phyloP scores from a whole-genome alignment of 2,888 invertebrate species.

The Gari tellinella region DNA sequence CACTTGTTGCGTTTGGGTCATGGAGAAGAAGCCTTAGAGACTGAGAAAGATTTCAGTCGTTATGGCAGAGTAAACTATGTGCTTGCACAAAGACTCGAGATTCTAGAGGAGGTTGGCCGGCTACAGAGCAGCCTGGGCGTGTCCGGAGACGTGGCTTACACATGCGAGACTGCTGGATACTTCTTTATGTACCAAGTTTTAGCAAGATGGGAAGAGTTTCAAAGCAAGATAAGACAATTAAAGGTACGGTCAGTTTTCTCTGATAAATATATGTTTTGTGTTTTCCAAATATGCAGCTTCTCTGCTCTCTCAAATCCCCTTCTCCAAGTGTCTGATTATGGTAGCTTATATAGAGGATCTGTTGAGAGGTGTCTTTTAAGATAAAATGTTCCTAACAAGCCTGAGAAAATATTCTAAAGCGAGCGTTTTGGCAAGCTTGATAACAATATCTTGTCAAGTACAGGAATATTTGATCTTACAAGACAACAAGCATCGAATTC shows the following conservation, averaged over 20 bases:
- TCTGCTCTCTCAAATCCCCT: too few species aligned
- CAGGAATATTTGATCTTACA: too few species aligned
- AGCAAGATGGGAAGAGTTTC: slow-evolving; percentile 96
- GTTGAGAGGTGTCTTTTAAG: too few species aligned
- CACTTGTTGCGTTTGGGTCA: slow-evolving; percentile 99
- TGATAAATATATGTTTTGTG: too few species aligned
- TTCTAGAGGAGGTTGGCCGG: slow-evolving; percentile 93
- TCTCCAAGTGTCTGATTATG: too few species aligned
- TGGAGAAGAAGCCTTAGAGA: slow-evolving; percentile 98
- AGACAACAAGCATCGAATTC: too few species aligned
- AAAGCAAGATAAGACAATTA: slow-evolving; percentile 86
- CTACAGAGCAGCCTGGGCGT: slow-evolving; percentile 93
- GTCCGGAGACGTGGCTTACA: slow-evolving; percentile 87
- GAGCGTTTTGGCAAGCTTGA: too few species aligned
- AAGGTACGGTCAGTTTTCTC: slow-evolving; percentile 63
- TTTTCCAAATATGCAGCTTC: too few species aligned
- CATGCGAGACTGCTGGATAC: slow-evolving; percentile 99
- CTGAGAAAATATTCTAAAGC: too few species aligned
- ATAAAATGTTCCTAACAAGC: too few species aligned
- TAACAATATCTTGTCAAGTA: too few species aligned
- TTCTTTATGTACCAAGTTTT: slow-evolving; percentile 97
- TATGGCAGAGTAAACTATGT: slow-evolving; percentile 99
- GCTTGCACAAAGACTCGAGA: slow-evolving; percentile 94
- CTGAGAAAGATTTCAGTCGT: slow-evolving; percentile 99
- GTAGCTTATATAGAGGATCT: too few species aligned